phyloP scores from a whole-genome alignment of 2,113 vertebrate species.

The Notiomystis cincta region DNA sequence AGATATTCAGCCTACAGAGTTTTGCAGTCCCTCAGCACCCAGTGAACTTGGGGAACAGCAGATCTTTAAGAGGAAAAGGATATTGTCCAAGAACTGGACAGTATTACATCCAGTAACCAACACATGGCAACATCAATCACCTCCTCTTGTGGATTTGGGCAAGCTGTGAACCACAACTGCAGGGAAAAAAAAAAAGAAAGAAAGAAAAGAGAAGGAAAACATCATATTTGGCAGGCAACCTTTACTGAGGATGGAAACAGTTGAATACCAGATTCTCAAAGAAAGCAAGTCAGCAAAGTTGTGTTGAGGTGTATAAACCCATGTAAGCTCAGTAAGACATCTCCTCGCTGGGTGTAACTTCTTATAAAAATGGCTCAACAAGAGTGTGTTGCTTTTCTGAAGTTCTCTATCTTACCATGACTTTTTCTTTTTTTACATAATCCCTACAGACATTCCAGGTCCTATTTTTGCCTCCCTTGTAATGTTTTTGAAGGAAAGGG shows the following conservation, averaged over 20 bases:
- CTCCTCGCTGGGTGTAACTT: neutral
- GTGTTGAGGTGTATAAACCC: neutral
- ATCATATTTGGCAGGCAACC: neutral
- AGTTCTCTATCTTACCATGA: neutral
- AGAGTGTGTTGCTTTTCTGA: neutral
- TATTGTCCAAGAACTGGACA: neutral
- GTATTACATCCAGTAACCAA: neutral
- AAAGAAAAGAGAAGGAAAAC: neutral
- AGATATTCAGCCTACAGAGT: neutral
- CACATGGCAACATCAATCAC: neutral
- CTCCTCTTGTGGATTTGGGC: neutral
- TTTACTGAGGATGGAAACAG: neutral
- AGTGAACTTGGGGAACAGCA: neutral
- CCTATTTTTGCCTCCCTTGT: neutral
- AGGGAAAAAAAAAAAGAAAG: rapidly evolving
- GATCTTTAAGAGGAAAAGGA: neutral
- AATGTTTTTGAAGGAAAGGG: neutral
- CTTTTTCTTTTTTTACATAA: neutral
- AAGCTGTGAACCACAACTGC: neutral
- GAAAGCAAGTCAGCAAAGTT: neutral
- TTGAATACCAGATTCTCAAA: neutral
- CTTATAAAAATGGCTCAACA: neutral
- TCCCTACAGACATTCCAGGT: neutral
- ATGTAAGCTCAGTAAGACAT: neutral
- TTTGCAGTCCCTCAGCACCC: neutral